Evolutionary conservation across 2,797 vertebrate species (phyloP).

Genomic region (Gouania willdenowi): DNA sequence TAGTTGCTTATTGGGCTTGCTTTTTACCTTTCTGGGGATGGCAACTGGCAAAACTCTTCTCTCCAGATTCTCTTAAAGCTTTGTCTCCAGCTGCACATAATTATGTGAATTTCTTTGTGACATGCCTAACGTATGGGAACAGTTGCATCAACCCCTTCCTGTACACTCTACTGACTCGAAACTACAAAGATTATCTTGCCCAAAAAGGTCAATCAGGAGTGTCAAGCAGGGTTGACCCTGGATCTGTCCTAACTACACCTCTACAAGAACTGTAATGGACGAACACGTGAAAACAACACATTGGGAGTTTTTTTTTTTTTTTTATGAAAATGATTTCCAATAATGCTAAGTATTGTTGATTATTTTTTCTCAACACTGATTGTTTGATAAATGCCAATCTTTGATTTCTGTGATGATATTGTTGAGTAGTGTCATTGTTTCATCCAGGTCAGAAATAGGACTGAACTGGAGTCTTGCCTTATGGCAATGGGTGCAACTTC

Average conservation of each 20-base stretch:
- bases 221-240: constrained; percentile 61
- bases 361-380: neutral
- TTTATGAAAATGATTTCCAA: too few species aligned
- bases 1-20: constrained; percentile 83
- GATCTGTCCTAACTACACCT: constrained; percentile 41
- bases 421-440: too few species aligned
- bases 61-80: constrained; percentile 55
- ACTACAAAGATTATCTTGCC: constrained; percentile 65
- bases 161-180: constrained; percentile 79
- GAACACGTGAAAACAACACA: neutral
- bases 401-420: too few species aligned
- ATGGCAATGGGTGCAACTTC: too few species aligned
- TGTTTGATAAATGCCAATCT: too few species aligned
- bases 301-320: too few species aligned
- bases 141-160: constrained; percentile 86
- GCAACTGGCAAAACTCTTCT: constrained; percentile 80
- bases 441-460: too few species aligned
- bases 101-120: constrained; percentile 84
- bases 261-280: constrained; percentile 45
- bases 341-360: too few species aligned
- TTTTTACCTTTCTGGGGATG: constrained; percentile 88
- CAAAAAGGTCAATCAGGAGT: constrained; percentile 65
- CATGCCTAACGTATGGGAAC: constrained; percentile 85
- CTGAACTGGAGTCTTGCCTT: too few species aligned
- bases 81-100: constrained; percentile 69